Conservation (phyloP, 2,113 vertebrate genomes). For the Oophaga pumilio region DNA sequence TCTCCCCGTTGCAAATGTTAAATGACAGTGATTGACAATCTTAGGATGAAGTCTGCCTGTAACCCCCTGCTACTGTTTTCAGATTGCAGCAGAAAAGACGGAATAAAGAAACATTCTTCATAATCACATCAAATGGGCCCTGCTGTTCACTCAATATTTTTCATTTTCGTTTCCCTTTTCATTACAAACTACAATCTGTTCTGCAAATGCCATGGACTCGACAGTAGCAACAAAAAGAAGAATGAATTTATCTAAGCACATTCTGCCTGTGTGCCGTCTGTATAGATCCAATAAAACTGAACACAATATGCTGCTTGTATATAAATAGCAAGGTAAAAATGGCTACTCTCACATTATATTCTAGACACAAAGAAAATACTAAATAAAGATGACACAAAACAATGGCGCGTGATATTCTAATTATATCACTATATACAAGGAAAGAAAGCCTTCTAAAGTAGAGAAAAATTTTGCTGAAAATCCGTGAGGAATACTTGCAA, state of each 20-base stretch:
- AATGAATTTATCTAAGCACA: constrained; percentile 53
- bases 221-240: constrained; percentile 48
- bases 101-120: constrained; percentile 81
- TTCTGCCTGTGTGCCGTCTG: constrained; percentile 54
- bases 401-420: not conserved
- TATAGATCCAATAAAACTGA: constrained; percentile 50
- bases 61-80: constrained; percentile 83
- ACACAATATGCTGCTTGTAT: constrained; percentile 31
- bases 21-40: constrained; percentile 85
- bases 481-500: not conserved
- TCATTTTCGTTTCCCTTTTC: constrained; percentile 73
- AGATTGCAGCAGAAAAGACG: constrained; percentile 77
- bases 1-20: constrained; percentile 77
- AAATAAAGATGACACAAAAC: not conserved
- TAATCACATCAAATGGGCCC: constrained; percentile 78
- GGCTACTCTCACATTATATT: not conserved
- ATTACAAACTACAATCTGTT: constrained; percentile 75
- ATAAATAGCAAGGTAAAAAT: constrained; percentile 16
- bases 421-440: not conserved
- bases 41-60: constrained; percentile 77
- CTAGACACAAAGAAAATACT: constrained; percentile 9
- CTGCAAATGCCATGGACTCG: constrained; percentile 65
- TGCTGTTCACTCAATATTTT: constrained; percentile 78
- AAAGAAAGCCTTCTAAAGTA: not conserved
- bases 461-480: not conserved